These are phyloP conservation scores for pig (Sus scrofa) DNA, from an alignment of 2,113 vertebrate species.

Conservation along the genomic window DNA sequence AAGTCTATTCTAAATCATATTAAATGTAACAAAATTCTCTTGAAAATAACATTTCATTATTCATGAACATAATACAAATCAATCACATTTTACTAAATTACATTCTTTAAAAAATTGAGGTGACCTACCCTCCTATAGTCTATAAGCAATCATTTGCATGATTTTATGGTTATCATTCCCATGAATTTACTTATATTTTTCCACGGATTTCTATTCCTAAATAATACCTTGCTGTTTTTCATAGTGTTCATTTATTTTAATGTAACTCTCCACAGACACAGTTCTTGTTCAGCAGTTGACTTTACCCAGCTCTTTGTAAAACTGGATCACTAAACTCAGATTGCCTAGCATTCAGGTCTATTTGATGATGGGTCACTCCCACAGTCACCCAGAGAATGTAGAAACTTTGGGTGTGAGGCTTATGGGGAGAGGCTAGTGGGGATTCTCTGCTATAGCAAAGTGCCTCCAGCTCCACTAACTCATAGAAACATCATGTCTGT, in stretches of 20 bases:
- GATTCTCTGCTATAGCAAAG: not conserved
- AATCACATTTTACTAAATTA: not conserved
- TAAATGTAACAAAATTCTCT: not conserved
- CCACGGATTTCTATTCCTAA: not conserved
- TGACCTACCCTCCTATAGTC: rapidly evolving
- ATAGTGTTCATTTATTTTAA: not conserved
- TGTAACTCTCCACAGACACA: not conserved
- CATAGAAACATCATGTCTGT: too few relatives aligned
- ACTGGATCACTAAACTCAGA: not conserved
- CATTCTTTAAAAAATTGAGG: not conserved
- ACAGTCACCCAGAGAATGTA: not conserved
- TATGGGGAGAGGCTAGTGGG: rapidly evolving
- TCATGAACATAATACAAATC: not conserved
- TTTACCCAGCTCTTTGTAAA: not conserved
- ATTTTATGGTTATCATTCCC: not conserved
- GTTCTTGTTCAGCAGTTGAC: not conserved
- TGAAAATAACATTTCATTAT: not conserved
- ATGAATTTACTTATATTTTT: not conserved
- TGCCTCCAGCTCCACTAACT: not conserved
- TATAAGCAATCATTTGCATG: not conserved
- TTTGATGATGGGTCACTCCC: not conserved
- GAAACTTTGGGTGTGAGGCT: not conserved
- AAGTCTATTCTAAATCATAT: not conserved
- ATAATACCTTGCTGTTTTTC: not conserved
- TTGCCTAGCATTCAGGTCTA: not conserved